Conservation (phyloP, 2,113 vertebrate genomes). For the Pelusios castaneus region DNA sequence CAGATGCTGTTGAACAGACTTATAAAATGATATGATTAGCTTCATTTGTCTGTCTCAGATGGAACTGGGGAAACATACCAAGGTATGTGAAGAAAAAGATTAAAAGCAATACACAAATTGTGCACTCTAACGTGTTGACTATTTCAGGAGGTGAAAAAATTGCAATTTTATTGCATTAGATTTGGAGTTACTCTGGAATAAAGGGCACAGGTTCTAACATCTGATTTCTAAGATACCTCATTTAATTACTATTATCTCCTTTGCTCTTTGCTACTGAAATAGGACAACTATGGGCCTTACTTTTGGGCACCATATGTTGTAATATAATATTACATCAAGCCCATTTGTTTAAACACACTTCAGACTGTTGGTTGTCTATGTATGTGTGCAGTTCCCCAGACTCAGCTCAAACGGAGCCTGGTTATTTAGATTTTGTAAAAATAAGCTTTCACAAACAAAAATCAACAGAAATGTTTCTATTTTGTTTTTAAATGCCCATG, state of each 20-base stretch:
- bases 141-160: slow-evolving; percentile 21
- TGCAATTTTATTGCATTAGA: background rate
- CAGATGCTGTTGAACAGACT: slow-evolving; percentile 42
- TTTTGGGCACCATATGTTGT: fast-evolving
- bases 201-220: background rate
- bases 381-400: background rate
- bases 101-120: slow-evolving; percentile 32
- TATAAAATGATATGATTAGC: slow-evolving; percentile 36
- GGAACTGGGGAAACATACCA: slow-evolving; percentile 26
- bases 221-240: background rate
- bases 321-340: background rate
- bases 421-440: background rate
- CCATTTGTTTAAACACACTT: background rate
- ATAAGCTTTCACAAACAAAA: background rate
- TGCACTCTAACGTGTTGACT: slow-evolving; percentile 33
- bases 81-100: slow-evolving; percentile 25
- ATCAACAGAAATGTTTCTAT: background rate
- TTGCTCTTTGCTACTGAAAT: background rate
- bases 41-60: slow-evolving; percentile 47
- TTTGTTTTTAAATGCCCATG: background rate
- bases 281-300: background rate
- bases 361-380: background rate
- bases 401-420: background rate
- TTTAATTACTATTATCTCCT: background rate
- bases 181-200: slow-evolving; percentile 11